Conservation (phyloP, 1,140 invertebrate species). For the Camponotus floridanus region DNA sequence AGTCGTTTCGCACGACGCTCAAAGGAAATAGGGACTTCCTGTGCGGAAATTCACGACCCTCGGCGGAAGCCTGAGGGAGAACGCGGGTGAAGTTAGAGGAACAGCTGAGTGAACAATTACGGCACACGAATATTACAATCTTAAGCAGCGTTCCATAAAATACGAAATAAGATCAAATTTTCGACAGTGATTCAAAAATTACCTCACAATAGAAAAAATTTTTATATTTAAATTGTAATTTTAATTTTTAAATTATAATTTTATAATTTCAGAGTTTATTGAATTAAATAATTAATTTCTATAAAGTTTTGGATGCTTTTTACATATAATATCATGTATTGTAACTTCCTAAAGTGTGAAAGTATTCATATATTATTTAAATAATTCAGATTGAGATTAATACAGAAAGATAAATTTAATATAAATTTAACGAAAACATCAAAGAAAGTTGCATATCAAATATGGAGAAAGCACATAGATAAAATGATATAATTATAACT, state of each 20-base stretch:
- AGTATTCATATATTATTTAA: too few species aligned
- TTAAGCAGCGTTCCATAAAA: neutral
- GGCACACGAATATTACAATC: neutral
- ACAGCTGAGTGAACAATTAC: conserved; percentile 33
- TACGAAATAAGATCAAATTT: neutral
- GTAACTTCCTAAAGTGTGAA: too few species aligned
- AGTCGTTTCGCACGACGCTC: conserved; percentile 28
- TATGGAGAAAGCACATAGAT: too few species aligned
- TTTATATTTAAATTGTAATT: neutral
- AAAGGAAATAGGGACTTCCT: conserved; percentile 57
- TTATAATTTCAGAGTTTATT: neutral
- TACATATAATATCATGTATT: too few species aligned
- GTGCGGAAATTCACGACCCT: conserved; percentile 66
- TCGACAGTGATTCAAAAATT: neutral
- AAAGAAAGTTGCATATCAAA: too few species aligned
- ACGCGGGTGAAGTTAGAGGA: conserved; percentile 29
- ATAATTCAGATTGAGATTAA: too few species aligned
- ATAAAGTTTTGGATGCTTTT: neutral
- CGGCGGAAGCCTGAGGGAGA: conserved; percentile 66
- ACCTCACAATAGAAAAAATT: neutral
- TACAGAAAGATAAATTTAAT: too few species aligned
- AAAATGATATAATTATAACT: too few species aligned
- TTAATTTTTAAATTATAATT: neutral
- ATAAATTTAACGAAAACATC: too few species aligned
- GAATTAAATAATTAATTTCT: neutral